Evolutionary conservation across 1,140 invertebrate species (phyloP).

Genomic region (Goniozus legneri): DNA sequence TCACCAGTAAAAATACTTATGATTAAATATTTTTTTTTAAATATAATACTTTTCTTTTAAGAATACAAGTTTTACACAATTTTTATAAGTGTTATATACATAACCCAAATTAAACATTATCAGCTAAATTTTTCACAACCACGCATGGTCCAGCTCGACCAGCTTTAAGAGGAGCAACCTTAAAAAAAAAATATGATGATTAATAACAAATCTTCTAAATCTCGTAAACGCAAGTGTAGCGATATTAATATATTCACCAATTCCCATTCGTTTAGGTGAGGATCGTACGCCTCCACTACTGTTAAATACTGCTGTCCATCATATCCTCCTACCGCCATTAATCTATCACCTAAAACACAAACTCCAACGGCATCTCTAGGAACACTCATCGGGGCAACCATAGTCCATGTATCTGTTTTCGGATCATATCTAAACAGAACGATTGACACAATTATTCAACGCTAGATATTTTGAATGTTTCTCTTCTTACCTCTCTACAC

Average conservation of each 20-base stretch:
- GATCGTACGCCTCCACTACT: slow-evolving; percentile 90
- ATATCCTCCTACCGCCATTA: slow-evolving; percentile 91
- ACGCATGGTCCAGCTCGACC: slow-evolving; percentile 84
- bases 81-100: neutral
- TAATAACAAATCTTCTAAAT: too few species aligned
- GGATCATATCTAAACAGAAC: slow-evolving; percentile 63
- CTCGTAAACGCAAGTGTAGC: too few species aligned
- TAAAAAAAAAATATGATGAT: slow-evolving; percentile 30
- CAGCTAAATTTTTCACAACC: slow-evolving; percentile 54
- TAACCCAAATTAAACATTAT: neutral
- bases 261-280: slow-evolving; percentile 83
- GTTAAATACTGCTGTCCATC: slow-evolving; percentile 91
- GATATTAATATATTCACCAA: slow-evolving; percentile 52
- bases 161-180: slow-evolving; percentile 71
- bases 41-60: too few species aligned
- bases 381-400: slow-evolving; percentile 80
- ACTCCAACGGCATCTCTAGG: slow-evolving; percentile 90
- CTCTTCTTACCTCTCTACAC: slow-evolving; percentile 88
- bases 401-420: slow-evolving; percentile 83
- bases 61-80: too few species aligned
- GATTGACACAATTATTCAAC: slow-evolving; percentile 1
- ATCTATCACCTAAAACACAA: slow-evolving; percentile 80
- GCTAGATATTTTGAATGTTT: slow-evolving; percentile 2
- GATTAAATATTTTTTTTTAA: too few species aligned
- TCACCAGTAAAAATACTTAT: too few species aligned